Conservation (phyloP, 2,888 invertebrate genomes). For the Amphimallon solstitiale region DNA sequence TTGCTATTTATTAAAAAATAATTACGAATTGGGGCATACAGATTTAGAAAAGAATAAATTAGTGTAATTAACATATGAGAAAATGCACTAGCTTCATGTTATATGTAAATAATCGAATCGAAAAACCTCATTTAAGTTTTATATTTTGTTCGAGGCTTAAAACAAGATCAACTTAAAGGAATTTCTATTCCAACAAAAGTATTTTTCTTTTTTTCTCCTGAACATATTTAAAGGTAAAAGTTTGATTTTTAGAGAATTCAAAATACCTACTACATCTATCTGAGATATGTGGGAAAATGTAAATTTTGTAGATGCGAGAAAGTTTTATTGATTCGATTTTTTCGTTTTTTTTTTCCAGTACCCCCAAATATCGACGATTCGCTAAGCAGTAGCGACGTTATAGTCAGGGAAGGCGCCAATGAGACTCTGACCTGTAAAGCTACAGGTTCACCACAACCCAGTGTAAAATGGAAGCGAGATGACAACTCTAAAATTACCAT, state of each 20-base stretch:
- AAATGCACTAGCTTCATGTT: too few species aligned
- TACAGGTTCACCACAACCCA: constrained; percentile 88
- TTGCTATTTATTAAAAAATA: too few species aligned
- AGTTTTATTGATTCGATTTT: constrained; percentile 29
- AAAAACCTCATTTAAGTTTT: background rate
- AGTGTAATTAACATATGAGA: too few species aligned
- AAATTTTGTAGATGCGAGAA: constrained; percentile 24
- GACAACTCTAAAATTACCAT: constrained; percentile 88
- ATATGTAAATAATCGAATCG: too few species aligned
- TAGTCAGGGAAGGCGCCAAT: constrained; percentile 89
- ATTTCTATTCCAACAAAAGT: constrained; percentile 3
- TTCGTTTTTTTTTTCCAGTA: constrained; percentile 68
- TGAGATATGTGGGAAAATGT: constrained; percentile 12
- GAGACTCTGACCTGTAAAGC: constrained; percentile 90
- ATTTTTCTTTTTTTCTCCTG: background rate
- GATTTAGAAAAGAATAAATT: too few species aligned
- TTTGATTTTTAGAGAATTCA: constrained; percentile 17
- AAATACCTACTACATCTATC: constrained; percentile 1
- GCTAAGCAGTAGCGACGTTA: constrained; percentile 89
- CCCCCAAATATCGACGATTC: constrained; percentile 93
- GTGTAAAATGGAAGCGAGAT: constrained; percentile 91
- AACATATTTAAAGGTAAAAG: constrained; percentile 24
- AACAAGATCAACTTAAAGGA: background rate
- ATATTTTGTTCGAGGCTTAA: background rate
- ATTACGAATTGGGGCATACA: too few species aligned